Conservation (phyloP, 2,113 vertebrate species). For the Triplophysa dalaica region DNA sequence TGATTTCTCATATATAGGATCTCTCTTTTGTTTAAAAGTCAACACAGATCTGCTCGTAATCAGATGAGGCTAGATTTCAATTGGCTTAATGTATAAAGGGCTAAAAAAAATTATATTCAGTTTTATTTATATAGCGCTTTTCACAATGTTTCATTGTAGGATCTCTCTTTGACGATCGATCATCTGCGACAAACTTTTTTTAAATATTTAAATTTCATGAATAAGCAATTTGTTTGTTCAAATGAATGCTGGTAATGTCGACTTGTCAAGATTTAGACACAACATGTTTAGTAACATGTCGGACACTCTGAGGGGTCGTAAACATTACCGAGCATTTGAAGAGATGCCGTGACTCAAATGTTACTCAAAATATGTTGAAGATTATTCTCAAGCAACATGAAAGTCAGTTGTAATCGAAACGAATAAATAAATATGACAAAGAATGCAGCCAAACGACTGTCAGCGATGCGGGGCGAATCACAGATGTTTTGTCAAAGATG, state of each 20-base stretch:
- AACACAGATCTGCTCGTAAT: slow-evolving; percentile 73
- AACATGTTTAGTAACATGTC: slow-evolving; percentile 50
- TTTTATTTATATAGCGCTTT: no score
- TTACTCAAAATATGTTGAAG: neutral
- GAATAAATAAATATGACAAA: slow-evolving; percentile 11
- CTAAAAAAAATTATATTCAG: no score
- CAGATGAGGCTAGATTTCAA: slow-evolving; percentile 47
- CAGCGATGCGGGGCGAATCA: slow-evolving; percentile 19
- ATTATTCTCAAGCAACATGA: neutral
- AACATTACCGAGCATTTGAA: neutral
- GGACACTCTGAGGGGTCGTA: slow-evolving; percentile 22
- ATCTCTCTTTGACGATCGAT: no score
- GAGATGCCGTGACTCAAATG: neutral
- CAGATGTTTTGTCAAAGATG: slow-evolving; percentile 15
- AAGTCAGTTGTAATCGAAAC: neutral
- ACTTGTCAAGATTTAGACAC: slow-evolving; percentile 68
- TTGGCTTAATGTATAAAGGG: no score
- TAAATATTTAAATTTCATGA: slow-evolving; percentile 72
- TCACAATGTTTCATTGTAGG: no score
- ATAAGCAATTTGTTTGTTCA: slow-evolving; percentile 71
- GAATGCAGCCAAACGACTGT: neutral
- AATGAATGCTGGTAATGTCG: slow-evolving; percentile 54
- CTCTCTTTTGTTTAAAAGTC: slow-evolving; percentile 48
- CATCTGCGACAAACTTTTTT: slow-evolving; percentile 38
- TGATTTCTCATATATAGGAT: slow-evolving; percentile 48